These are phyloP conservation scores for Baccha elongata DNA, from an alignment of 2,888 invertebrate genomes.

Conservation along the genomic window DNA sequence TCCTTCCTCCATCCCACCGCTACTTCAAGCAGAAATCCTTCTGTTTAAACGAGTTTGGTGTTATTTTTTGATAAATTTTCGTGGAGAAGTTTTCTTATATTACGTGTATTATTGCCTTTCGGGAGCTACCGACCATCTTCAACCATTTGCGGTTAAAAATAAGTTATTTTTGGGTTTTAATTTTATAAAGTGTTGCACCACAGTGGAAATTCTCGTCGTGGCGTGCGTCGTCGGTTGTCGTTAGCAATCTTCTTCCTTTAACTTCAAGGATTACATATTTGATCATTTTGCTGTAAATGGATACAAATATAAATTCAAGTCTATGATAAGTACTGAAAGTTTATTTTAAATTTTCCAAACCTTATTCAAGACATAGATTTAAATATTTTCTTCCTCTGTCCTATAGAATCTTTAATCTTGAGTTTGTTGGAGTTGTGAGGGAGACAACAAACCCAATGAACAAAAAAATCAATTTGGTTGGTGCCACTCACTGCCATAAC, in stretches of 20 bases:
- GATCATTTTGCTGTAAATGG: constrained; percentile 54
- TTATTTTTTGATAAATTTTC: constrained; percentile 28
- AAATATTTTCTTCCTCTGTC: too few species aligned
- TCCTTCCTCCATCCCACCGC: not conserved
- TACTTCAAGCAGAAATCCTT: not conserved
- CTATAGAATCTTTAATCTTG: too few species aligned
- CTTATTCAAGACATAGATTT: constrained; percentile 9
- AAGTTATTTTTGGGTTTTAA: constrained; percentile 3
- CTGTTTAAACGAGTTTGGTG: not conserved
- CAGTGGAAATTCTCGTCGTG: too few species aligned
- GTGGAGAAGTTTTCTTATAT: constrained; percentile 11
- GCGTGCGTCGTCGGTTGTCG: constrained; percentile 2
- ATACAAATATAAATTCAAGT: constrained; percentile 66
- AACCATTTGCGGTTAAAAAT: constrained; percentile 33
- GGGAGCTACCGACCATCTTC: constrained; percentile 2
- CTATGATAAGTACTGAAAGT: constrained; percentile 71
- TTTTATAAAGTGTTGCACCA: not conserved
- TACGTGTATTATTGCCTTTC: constrained; percentile 31
- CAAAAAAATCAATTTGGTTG: too few species aligned
- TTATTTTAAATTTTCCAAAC: not conserved
- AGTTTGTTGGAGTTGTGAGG: too few species aligned
- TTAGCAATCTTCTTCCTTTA: not conserved
- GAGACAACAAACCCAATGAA: too few species aligned
- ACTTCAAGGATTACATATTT: constrained; percentile 52
- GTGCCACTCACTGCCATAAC: constrained; percentile 48